A percentile compares a stretch with the other conserved stretches of the same genome.
Evolutionary conservation across 2,888 invertebrate species (phyloP).

Genomic region (Monoplex corrugatus): DNA sequence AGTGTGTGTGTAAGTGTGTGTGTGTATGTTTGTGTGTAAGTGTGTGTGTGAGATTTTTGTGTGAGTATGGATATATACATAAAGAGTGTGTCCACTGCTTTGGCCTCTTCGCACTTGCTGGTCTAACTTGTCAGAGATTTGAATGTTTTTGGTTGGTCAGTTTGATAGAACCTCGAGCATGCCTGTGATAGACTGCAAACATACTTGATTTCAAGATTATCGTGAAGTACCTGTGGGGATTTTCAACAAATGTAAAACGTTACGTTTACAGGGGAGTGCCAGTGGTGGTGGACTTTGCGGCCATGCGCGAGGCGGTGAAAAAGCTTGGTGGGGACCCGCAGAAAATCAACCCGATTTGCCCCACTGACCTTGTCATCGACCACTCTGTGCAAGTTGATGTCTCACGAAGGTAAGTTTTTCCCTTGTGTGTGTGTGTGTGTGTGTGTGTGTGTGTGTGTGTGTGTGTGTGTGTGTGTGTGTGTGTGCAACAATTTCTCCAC

Average conservation of each 20-base stretch:
- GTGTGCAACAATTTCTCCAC: too few relatives aligned
- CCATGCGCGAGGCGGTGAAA: slow-evolving; percentile 97
- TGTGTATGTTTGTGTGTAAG: too few relatives aligned
- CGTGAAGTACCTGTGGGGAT: too few relatives aligned
- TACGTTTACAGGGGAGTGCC: slow-evolving; percentile 95
- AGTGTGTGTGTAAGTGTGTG: too few relatives aligned
- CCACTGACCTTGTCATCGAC: slow-evolving; percentile 98
- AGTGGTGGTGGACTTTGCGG: slow-evolving; percentile 98
- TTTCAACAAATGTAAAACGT: not conserved
- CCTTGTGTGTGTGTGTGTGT: not conserved
- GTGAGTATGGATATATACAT: not conserved
- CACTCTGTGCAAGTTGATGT: slow-evolving; percentile 99
- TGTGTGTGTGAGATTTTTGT: too few relatives aligned
- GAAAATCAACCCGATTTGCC: slow-evolving; percentile 97
- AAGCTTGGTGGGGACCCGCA: slow-evolving; percentile 92
- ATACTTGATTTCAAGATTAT: too few relatives aligned
- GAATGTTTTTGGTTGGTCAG: too few relatives aligned
- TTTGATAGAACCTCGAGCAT: too few relatives aligned
- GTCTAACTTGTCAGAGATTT: too few relatives aligned
- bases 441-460: not conserved
- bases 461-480: slow-evolving; percentile 7
- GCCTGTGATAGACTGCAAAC: too few relatives aligned
- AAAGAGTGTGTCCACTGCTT: too few relatives aligned
- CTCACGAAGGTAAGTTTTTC: slow-evolving; percentile 83
- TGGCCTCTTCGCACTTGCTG: too few relatives aligned